A percentile compares a stretch with the other conserved stretches of the same genome.
Conservation (phyloP, 2,113 vertebrate genomes). For the Spermophilus dauricus region DNA sequence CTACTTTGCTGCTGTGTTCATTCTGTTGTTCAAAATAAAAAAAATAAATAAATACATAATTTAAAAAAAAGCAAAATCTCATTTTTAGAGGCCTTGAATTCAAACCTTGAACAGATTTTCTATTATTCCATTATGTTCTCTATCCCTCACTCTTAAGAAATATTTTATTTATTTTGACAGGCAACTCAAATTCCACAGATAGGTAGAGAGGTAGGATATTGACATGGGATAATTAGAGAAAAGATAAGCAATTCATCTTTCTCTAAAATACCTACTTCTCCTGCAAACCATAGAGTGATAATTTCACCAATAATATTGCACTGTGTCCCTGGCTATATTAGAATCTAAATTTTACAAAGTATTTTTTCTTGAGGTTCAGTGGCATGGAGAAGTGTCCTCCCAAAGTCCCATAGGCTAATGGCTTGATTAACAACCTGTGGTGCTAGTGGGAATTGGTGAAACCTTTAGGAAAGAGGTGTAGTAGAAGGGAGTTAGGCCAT, state of each 20-base stretch:
- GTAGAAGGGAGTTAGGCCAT: not conserved
- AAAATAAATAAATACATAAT: not conserved
- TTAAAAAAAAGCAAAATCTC: not conserved
- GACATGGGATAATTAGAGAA: not conserved
- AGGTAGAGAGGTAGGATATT: not conserved
- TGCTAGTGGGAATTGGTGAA: not conserved
- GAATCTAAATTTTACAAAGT: not conserved
- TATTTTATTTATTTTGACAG: conserved; percentile 14
- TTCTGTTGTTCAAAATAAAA: not conserved
- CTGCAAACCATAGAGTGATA: not conserved
- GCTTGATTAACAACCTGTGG: not conserved
- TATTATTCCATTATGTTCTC: not conserved
- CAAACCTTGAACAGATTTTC: not conserved
- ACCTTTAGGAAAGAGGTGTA: not conserved
- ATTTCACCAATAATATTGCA: not conserved
- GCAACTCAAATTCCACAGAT: not conserved
- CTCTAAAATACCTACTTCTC: not conserved
- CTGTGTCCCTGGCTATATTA: not conserved
- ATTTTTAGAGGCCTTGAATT: not conserved
- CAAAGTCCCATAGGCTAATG: not conserved
- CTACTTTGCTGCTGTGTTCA: not conserved
- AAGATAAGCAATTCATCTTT: not conserved
- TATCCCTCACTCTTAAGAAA: not conserved
- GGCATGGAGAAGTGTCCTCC: not conserved
- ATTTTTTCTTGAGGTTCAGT: not conserved